Conservation (phyloP, 2,797 vertebrate genomes). For the Microtus obscurus region DNA sequence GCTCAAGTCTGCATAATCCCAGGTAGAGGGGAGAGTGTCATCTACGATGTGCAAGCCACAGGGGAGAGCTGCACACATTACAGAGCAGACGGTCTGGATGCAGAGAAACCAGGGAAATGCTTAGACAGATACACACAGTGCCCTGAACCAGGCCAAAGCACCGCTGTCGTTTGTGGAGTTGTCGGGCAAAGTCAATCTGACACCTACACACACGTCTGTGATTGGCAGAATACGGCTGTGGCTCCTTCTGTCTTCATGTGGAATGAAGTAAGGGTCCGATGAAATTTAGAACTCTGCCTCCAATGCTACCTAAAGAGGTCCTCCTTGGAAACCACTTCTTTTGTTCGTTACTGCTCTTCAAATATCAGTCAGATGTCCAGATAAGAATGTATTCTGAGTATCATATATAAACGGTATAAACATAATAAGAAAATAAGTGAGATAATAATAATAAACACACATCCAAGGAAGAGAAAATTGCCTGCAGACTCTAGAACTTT, state of each 20-base stretch:
- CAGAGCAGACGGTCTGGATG: neutral
- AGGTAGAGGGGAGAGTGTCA: constrained; percentile 9
- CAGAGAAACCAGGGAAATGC: neutral
- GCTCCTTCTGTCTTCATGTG: constrained; percentile 10
- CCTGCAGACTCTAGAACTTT: neutral
- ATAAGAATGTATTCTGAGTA: neutral
- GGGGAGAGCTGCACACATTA: neutral
- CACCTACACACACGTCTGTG: neutral
- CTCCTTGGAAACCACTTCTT: neutral
- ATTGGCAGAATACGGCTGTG: neutral
- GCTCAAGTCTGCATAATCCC: constrained; percentile 69
- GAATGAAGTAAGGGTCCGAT: constrained; percentile 50
- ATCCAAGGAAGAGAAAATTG: neutral
- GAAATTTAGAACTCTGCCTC: constrained; percentile 18
- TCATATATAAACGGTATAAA: neutral
- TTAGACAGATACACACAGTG: neutral
- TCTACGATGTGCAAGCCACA: constrained; percentile 25
- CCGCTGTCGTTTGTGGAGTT: neutral
- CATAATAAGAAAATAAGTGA: neutral
- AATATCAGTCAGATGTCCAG: neutral
- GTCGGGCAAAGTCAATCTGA: neutral
- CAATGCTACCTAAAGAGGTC: neutral
- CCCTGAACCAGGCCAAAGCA: neutral
- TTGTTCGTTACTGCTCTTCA: neutral
- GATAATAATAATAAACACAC: neutral